Evolutionary conservation across 1,140 invertebrate species (phyloP).

Genomic region (Drosophila willistoni): DNA sequence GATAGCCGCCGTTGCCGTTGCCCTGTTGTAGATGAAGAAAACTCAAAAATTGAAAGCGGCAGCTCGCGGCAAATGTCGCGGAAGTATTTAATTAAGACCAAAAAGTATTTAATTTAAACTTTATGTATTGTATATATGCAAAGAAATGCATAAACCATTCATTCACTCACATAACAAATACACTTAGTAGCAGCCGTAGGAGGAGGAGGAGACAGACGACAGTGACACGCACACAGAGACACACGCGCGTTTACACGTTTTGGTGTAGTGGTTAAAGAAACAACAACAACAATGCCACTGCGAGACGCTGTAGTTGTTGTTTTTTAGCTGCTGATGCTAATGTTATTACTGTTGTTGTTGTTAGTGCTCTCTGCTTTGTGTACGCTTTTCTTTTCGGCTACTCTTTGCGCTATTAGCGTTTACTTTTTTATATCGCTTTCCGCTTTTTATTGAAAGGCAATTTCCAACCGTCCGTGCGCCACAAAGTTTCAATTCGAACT

Average conservation of each 20-base stretch:
- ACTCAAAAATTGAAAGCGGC: conserved; percentile 29
- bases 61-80: conserved; percentile 51
- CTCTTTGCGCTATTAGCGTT: conserved; percentile 27
- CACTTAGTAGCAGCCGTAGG: conserved; percentile 1
- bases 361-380: conserved; percentile 34
- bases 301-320: conserved; percentile 46
- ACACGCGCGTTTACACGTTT: conserved; percentile 26
- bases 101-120: conserved; percentile 77
- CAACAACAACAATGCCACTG: conserved; percentile 40
- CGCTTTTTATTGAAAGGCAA: conserved; percentile 34
- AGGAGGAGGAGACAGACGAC: neutral
- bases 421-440: neutral
- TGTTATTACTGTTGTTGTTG: conserved; percentile 43
- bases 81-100: conserved; percentile 77
- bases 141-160: conserved; percentile 49
- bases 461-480: conserved; percentile 74
- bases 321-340: conserved; percentile 42
- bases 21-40: conserved; percentile 6
- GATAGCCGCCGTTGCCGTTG: conserved; percentile 40
- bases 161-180: conserved; percentile 35
- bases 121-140: conserved; percentile 43
- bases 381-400: conserved; percentile 26
- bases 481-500: conserved; percentile 74
- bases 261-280: conserved; percentile 23
- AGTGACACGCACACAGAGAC: conserved; percentile 39